Evolutionary conservation across 2,113 vertebrate species (phyloP).

Genomic region (Trichechus manatus): DNA sequence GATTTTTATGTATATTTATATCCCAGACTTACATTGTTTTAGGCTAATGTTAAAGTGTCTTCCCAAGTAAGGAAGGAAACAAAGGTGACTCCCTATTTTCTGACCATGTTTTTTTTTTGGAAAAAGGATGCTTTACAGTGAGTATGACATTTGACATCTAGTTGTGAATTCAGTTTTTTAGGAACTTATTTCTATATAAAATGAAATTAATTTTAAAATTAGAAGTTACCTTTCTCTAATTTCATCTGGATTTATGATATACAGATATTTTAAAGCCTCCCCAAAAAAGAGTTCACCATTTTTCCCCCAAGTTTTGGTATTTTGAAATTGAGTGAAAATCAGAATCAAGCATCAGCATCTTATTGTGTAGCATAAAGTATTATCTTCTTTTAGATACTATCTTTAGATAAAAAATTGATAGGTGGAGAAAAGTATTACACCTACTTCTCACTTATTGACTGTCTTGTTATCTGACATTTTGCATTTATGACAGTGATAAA

Average conservation of each 20-base stretch:
- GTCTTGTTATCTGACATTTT: too few relatives aligned
- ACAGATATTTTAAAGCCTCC: not conserved
- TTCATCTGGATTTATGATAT: not conserved
- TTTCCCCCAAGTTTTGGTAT: not conserved
- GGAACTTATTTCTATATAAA: not conserved
- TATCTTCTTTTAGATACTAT: not conserved
- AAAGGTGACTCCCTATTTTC: not conserved
- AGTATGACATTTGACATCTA: not conserved
- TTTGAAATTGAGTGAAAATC: slow-evolving; percentile 15
- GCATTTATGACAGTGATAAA: too few relatives aligned
- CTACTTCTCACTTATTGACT: too few relatives aligned
- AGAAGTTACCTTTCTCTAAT: not conserved
- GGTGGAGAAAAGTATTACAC: not conserved
- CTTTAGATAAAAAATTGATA: not conserved
- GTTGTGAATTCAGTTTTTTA: not conserved
- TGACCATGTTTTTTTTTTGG: not conserved
- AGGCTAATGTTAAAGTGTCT: not conserved
- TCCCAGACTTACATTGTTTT: not conserved
- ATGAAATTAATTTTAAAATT: slow-evolving; percentile 23
- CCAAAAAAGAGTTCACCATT: not conserved
- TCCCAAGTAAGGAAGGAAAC: not conserved
- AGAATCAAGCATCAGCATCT: not conserved
- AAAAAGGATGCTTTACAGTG: not conserved
- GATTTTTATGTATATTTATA: not conserved
- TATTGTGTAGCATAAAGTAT: not conserved